A percentile compares a stretch with the other conserved stretches of the same genome.
Evolutionary conservation across 1,140 invertebrate species (phyloP).

Genomic region (Drosophila aff.): DNA sequence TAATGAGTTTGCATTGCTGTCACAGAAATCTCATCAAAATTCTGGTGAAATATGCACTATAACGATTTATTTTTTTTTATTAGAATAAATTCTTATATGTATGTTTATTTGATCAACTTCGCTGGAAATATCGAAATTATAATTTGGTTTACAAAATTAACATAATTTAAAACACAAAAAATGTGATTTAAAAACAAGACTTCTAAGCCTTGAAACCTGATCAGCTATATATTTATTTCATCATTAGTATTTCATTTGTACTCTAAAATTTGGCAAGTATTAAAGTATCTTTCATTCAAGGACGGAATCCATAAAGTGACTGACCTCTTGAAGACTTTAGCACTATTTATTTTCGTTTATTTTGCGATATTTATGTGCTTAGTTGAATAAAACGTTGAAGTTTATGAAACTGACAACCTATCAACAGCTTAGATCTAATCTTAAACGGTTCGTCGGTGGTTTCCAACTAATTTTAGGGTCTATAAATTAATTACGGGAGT

Average conservation of each 20-base stretch:
- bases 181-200: not conserved
- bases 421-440: conserved; percentile 52
- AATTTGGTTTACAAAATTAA: too few relatives aligned
- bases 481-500: conserved; percentile 40
- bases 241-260: not conserved
- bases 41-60: conserved; percentile 1
- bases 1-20: conserved; percentile 47
- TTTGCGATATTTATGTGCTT: not conserved
- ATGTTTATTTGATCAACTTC: not conserved
- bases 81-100: not conserved
- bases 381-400: conserved; percentile 12
- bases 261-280: conserved; percentile 6
- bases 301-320: conserved; percentile 16
- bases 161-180: too few relatives aligned
- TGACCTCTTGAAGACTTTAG: conserved; percentile 22
- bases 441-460: conserved; percentile 7
- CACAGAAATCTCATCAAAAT: conserved; percentile 18
- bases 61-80: not conserved
- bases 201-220: not conserved
- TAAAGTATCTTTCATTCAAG: conserved; percentile 19
- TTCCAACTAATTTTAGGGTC: conserved; percentile 37
- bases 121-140: not conserved
- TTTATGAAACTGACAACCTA: conserved; percentile 21
- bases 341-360: conserved; percentile 2
- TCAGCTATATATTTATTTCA: not conserved